Conservation (phyloP, 2,797 vertebrate genomes). For the Euthynnus affinis region DNA sequence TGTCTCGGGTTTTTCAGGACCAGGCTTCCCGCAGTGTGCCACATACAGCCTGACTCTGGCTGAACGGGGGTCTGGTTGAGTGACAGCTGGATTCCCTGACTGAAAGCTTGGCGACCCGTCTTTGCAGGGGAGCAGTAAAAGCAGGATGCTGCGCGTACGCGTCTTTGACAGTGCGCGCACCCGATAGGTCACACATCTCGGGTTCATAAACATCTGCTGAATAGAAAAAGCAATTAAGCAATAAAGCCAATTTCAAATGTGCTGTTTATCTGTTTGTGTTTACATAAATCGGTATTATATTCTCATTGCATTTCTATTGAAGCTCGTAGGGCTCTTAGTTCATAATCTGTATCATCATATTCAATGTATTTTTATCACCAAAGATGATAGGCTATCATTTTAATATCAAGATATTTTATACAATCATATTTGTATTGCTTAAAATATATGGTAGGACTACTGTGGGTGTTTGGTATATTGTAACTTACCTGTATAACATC, state of each 20-base stretch:
- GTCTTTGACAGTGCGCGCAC: constrained; percentile 78
- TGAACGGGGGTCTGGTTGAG: constrained; percentile 49
- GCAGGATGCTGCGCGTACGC: constrained; percentile 73
- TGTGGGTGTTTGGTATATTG: background rate
- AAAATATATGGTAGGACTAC: background rate
- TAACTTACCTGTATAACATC: background rate
- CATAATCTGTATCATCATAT: background rate
- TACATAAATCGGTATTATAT: background rate
- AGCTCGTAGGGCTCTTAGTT: background rate
- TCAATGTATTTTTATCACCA: background rate
- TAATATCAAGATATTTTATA: background rate
- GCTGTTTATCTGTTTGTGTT: too few relatives aligned
- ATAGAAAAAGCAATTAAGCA: constrained; percentile 4
- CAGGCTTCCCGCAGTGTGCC: constrained; percentile 26
- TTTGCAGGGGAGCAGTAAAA: constrained; percentile 44
- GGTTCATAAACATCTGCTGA: constrained; percentile 61
- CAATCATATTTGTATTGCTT: background rate
- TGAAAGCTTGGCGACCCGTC: constrained; percentile 58
- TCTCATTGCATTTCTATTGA: background rate
- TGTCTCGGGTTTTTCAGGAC: constrained; percentile 49
- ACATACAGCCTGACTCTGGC: constrained; percentile 27
- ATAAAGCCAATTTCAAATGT: too few relatives aligned
- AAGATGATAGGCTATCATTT: background rate
- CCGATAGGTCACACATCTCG: constrained; percentile 73
- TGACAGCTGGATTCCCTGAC: constrained; percentile 70